Percentiles rank a stretch among this genome's conserved stretches.
These are phyloP conservation scores for Brachionus koreanus DNA, from an alignment of 1,140 invertebrate species.

Conservation along the genomic window DNA sequence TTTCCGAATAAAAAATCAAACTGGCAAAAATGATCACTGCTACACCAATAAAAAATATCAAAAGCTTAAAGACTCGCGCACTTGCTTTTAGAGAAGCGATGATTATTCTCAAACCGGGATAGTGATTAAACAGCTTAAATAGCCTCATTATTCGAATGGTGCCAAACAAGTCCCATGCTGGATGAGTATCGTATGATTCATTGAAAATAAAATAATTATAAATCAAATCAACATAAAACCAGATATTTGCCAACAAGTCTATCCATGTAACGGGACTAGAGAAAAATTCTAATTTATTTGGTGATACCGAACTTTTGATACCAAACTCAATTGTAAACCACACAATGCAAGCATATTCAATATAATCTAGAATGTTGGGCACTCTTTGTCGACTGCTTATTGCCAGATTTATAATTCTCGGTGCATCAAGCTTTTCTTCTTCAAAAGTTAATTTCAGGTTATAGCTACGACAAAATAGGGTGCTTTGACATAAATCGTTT, in stretches of 20 bases:
- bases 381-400: slow-evolving; percentile 7
- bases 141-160: slow-evolving; percentile 55
- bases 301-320: slow-evolving; percentile 56
- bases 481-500: slow-evolving; percentile 25
- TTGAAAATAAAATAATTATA: slow-evolving; percentile 39
- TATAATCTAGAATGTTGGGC: not conserved
- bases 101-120: slow-evolving; percentile 55
- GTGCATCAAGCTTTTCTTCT: not conserved
- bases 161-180: slow-evolving; percentile 49
- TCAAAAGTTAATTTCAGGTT: not conserved
- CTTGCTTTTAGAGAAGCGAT: slow-evolving; percentile 54
- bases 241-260: slow-evolving; percentile 52
- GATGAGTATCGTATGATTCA: slow-evolving; percentile 4
- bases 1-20: slow-evolving; percentile 93
- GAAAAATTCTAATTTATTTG: slow-evolving; percentile 58
- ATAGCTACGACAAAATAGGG: slow-evolving; percentile 28
- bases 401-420: not conserved
- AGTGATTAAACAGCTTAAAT: slow-evolving; percentile 54
- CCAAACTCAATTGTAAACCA: slow-evolving; percentile 43
- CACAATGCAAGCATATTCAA: slow-evolving; percentile 7
- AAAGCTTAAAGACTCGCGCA: slow-evolving; percentile 60
- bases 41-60: slow-evolving; percentile 91
- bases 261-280: slow-evolving; percentile 60
- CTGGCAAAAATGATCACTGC: slow-evolving; percentile 95
- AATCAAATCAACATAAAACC: slow-evolving; percentile 20